Conservation (phyloP, 2,797 vertebrate species). For the Epinephelus awoara region DNA sequence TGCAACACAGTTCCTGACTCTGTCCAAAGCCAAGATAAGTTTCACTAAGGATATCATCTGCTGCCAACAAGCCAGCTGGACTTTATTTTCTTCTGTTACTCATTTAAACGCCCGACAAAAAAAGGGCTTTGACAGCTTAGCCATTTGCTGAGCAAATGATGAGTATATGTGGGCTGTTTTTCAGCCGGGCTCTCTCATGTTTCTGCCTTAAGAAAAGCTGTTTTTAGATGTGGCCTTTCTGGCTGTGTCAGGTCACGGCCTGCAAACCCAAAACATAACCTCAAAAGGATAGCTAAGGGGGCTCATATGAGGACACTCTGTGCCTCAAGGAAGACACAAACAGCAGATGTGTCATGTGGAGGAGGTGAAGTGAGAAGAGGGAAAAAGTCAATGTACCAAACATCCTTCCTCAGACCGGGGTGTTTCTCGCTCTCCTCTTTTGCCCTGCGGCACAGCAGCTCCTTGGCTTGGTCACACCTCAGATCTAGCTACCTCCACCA, state of each 20-base stretch:
- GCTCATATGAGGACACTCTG: slow-evolving; percentile 41
- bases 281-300: slow-evolving; percentile 50
- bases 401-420: slow-evolving; percentile 45
- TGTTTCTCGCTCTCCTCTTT: slow-evolving; percentile 32
- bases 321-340: slow-evolving; percentile 58
- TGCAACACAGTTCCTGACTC: slow-evolving; percentile 49
- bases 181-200: slow-evolving; percentile 2
- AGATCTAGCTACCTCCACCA: slow-evolving; percentile 29
- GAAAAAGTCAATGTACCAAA: slow-evolving; percentile 47
- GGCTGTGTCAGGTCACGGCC: slow-evolving; percentile 48
- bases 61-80: slow-evolving; percentile 66
- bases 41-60: slow-evolving; percentile 50
- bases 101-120: slow-evolving; percentile 50
- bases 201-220: slow-evolving; percentile 30
- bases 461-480: slow-evolving; percentile 52
- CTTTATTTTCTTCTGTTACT: slow-evolving; percentile 53
- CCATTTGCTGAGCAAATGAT: slow-evolving; percentile 37
- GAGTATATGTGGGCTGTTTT: slow-evolving; percentile 32
- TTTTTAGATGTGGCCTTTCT: slow-evolving; percentile 62
- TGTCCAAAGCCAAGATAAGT: slow-evolving; percentile 62
- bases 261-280: slow-evolving; percentile 57
- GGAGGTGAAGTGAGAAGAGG: slow-evolving; percentile 60
- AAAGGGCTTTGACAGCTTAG: slow-evolving; percentile 25
- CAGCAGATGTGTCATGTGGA: slow-evolving; percentile 57
- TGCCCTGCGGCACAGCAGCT: slow-evolving; percentile 38